phyloP scores from a whole-genome alignment of 2,888 invertebrate species.

The Conops quadrifasciatus region DNA sequence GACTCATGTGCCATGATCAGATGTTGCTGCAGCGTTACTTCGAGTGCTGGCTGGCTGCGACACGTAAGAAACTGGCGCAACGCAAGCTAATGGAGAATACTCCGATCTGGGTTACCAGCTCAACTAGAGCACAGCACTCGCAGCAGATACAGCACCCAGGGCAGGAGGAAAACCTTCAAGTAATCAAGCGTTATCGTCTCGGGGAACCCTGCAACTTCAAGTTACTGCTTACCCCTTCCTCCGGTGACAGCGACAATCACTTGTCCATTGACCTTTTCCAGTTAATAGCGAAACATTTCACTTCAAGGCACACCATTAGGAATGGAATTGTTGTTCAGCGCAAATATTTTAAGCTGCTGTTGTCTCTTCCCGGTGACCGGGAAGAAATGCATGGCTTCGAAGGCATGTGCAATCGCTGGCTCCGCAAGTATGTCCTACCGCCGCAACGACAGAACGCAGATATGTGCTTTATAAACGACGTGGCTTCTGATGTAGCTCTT shows the following conservation, averaged over 20 bases:
- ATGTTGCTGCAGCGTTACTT: slow-evolving; percentile 63
- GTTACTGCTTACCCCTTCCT: slow-evolving; percentile 41
- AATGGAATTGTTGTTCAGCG: slow-evolving; percentile 48
- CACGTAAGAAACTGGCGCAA: slow-evolving; percentile 63
- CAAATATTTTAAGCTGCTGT: slow-evolving; percentile 56
- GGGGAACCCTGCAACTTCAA: slow-evolving; percentile 61
- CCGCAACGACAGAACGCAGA: slow-evolving; percentile 4
- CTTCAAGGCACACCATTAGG: slow-evolving; percentile 39
- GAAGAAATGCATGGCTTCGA: slow-evolving; percentile 55
- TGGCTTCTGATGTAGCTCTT: slow-evolving; percentile 53
- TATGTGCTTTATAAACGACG: slow-evolving; percentile 49
- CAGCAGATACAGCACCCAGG: slow-evolving; percentile 64
- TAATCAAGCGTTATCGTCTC: slow-evolving; percentile 67
- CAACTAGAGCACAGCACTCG: slow-evolving; percentile 46
- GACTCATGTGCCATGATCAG: slow-evolving; percentile 55
- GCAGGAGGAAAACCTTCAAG: slow-evolving; percentile 64
- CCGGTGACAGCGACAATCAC: slow-evolving; percentile 25
- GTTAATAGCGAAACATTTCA: slow-evolving; percentile 44
- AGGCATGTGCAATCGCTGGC: slow-evolving; percentile 54
- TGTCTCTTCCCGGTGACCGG: slow-evolving; percentile 53
- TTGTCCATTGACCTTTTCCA: slow-evolving; percentile 53
- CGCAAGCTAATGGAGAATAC: slow-evolving; percentile 68
- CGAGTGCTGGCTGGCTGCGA: slow-evolving; percentile 65
- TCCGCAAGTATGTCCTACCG: slow-evolving; percentile 44
- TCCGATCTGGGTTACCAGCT: slow-evolving; percentile 68